Base-by-base conservation (phyloP, 2,888 invertebrate species). In the Ectemnius lituratus region DNA sequence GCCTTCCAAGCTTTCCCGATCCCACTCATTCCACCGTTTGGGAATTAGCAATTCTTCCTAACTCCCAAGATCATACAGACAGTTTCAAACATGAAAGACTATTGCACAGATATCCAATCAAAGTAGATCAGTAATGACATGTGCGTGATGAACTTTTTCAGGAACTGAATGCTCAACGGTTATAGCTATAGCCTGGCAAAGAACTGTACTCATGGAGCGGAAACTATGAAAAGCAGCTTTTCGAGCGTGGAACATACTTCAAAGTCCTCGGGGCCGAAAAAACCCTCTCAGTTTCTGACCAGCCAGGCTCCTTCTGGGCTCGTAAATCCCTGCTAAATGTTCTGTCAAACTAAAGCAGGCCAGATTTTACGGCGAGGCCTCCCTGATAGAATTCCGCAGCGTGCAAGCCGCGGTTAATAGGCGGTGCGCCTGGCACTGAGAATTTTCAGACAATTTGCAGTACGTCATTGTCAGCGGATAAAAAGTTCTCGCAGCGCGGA, bases 381-480 rank as follows among this genome's bases (percentile, higher is more conserved):
- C n/a, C n/a, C n/a, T 62, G 57, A 64, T 37, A 37, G 47, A 57
- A 57, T 64, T 57, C 28, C 28, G 18, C 56, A 37, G 56, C 23
- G 57, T 37, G 37, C 37, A 8, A 8, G 37, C 37, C 37, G 37
- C 37, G 78, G 75, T 80, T 79, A 79, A 81, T 82, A 81, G 75
- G 72, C 68, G 69, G 79, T 60, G 49, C 45, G 52, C 57, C 49
- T 70, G 65, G 70, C 63, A 60, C 63, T 27, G 68, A 65, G 69
- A 47, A 62, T 37, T 37, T 37, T 37, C 37, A 37, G 37, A 37
- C 37, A 37, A 37, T 37, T 37, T 37, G 37, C 37, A 37, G 37
- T 37, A 37, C 37, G 37, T 37, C 37, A 37, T 37, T 37, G 37
- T 37, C 37, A 37, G 37, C 37, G 37, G 37, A 37, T 37, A 37